Conservation (phyloP, 2,797 vertebrate species). For the Molossus alvarezi region DNA sequence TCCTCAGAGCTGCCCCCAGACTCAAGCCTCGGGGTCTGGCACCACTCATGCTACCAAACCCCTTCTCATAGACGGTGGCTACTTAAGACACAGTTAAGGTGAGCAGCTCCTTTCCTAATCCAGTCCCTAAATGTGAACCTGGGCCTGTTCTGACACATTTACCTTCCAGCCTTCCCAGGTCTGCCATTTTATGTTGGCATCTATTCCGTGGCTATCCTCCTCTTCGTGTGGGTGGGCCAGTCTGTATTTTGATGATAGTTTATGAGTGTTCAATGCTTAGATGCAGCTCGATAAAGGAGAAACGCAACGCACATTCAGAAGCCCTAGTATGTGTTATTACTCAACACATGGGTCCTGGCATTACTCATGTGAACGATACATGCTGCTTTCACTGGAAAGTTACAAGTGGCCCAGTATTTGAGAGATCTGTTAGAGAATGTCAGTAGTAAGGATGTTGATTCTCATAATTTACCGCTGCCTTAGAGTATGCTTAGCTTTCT, state of each 20-base stretch:
- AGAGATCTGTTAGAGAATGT: neutral
- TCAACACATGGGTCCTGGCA: neutral
- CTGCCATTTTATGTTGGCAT: neutral
- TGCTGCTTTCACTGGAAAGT: neutral
- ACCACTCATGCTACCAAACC: neutral
- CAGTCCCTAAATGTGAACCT: neutral
- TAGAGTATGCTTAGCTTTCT: neutral
- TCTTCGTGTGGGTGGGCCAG: neutral
- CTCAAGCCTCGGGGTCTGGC: neutral
- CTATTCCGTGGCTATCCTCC: neutral
- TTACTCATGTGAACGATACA: neutral
- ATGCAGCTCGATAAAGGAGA: neutral
- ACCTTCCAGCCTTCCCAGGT: neutral
- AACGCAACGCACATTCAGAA: neutral
- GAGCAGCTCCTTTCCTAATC: neutral
- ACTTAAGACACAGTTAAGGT: neutral
- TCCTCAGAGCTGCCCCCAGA: neutral
- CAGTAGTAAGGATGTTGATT: neutral
- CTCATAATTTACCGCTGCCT: neutral
- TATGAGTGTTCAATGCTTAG: neutral
- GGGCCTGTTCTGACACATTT: neutral
- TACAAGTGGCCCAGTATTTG: neutral
- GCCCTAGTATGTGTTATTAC: neutral
- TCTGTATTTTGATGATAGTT: neutral
- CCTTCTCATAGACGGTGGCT: neutral